Base-by-base conservation (phyloP, 2,113 vertebrate genomes). In the Zingel zingel region DNA sequence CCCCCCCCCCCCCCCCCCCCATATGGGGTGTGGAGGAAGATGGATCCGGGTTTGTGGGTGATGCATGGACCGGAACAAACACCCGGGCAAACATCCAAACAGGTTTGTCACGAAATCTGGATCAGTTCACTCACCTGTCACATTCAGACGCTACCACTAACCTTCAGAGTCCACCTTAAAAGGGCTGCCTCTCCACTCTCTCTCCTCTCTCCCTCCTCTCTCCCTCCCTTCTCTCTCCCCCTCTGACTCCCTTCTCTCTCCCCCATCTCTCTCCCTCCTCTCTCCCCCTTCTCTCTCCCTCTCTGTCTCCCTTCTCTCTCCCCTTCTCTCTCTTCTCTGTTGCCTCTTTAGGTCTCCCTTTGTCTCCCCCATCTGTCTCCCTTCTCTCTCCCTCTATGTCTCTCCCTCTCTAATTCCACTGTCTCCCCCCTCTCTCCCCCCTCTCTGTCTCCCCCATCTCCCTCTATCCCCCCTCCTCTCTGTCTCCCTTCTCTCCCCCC, bases 21-120 rank as follows among this genome's bases (percentile, higher is more conserved):
- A 74, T 69, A 89, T 81, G 79, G 77, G 73, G 50, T 91, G 77
- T 58, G 33, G 63, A 58, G 89, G 77, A 76, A 92, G 90, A 89
- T 86, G 82, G 86, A 87, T 84, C 27, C 84, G 83, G 69, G 77
- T 70, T 43, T 56, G 77, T 30, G 65, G 85, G 79, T 87, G 89
- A 86, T 86, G 39, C 77, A 86, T 86, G 69, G 1, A 21, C 53
- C 23, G 23, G 43, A 15, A 59, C 30, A 73, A 27, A 43, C 63
- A 73, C 33, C 36, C 39, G 64, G 86, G 87, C 73, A 8, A 3
- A 1, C 0, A 0, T 80, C 87, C 89, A 88, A 79, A 78, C 23
- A 4, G 36, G 74, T 89, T 80, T 74, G 84, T 90, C 66, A 69
- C 8, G 12, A 80, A 47, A 74, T 33, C 54, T 74, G 76, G 75